Percentiles rank a stretch among this genome's conserved stretches.
Conservation (phyloP, 2,797 vertebrate genomes). For the Dryobates pubescens region DNA sequence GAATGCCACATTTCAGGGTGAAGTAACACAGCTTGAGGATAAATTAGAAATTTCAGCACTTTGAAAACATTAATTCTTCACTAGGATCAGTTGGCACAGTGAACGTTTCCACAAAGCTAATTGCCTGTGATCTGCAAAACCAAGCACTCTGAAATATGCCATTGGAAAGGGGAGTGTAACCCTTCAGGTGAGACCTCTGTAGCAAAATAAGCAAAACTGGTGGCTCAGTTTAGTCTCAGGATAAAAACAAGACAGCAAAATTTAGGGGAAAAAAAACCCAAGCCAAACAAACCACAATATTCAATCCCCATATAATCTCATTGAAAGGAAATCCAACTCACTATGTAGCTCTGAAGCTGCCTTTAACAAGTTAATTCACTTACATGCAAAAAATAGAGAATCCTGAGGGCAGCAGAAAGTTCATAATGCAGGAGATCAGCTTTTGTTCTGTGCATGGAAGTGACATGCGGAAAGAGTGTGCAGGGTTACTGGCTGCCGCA, state of each 20-base stretch:
- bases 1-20: neutral
- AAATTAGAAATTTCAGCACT: neutral
- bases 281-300: neutral
- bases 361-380: neutral
- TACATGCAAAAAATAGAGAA: neutral
- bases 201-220: neutral
- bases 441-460: neutral
- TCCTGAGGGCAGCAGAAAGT: neutral
- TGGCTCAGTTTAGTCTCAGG: neutral
- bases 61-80: neutral
- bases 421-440: neutral
- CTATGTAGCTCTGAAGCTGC: neutral
- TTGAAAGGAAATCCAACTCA: neutral
- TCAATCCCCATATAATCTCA: neutral
- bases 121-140: neutral
- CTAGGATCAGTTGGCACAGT: neutral
- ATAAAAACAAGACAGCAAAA: neutral
- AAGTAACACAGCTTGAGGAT: neutral
- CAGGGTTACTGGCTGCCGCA: accelerated
- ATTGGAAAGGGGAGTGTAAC: neutral
- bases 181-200: neutral
- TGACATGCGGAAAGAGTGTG: neutral
- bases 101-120: neutral
- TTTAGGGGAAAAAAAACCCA: neutral
- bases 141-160: neutral